phyloP scores from a whole-genome alignment of 2,888 invertebrate species.

The Mythimna loreyi region DNA sequence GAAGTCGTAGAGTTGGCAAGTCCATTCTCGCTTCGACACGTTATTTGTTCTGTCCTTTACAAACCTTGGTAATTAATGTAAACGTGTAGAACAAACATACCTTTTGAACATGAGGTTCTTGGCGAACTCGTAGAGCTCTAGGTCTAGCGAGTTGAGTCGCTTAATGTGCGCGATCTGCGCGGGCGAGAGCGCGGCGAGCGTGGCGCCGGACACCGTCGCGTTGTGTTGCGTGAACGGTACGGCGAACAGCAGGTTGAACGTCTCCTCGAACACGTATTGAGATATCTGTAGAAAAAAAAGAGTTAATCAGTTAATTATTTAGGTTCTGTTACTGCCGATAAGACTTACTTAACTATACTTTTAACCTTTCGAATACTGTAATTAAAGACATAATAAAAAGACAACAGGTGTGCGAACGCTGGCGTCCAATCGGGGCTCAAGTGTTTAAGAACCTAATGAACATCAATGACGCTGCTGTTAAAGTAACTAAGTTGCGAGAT shows the following conservation, averaged over 20 bases:
- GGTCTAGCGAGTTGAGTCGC: constrained; percentile 96
- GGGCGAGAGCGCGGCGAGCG: constrained; percentile 94
- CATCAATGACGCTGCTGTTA: no score
- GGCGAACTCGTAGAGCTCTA: constrained; percentile 98
- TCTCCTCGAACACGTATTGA: constrained; percentile 98
- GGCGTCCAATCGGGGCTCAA: no score
- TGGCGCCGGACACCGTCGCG: constrained; percentile 96
- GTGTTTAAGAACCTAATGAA: no score
- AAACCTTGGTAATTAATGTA: constrained; percentile 39
- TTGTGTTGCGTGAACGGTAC: constrained; percentile 98
- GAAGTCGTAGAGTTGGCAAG: constrained; percentile 31
- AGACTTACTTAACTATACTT: no score
- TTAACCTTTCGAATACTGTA: no score
- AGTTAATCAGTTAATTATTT: no score
- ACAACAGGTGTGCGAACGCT: no score
- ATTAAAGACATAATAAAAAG: no score
- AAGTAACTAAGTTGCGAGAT: not conserved
- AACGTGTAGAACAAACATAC: constrained; percentile 76
- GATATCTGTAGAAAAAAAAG: constrained; percentile 91
- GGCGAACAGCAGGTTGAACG: constrained; percentile 97
- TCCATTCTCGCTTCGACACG: constrained; percentile 7
- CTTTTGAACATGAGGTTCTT: constrained; percentile 96
- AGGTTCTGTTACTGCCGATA: no score
- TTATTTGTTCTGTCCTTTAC: constrained; percentile 48
- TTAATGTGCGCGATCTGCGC: constrained; percentile 94